Conservation (phyloP, 2,888 invertebrate genomes). For the Iselma pallidipennis region DNA sequence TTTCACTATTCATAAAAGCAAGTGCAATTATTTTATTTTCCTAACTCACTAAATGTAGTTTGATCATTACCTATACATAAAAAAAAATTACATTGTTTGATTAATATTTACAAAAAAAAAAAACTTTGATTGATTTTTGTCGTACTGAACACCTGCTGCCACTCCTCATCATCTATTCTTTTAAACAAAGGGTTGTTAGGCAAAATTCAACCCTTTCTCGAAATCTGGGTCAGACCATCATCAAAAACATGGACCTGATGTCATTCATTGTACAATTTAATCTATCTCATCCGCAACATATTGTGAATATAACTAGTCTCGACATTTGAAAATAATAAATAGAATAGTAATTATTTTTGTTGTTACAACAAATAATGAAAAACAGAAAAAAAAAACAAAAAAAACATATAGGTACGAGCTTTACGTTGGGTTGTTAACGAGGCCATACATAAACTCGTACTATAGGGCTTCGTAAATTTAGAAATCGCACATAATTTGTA, state of each 20-base stretch:
- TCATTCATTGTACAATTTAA: conserved; percentile 12
- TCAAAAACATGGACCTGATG: conserved; percentile 19
- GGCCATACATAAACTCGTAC: conserved; percentile 7
- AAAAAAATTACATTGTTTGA: too few relatives aligned
- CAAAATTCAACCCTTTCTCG: conserved; percentile 9
- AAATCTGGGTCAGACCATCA: conserved; percentile 25
- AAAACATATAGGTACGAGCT: background rate
- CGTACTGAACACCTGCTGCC: conserved; percentile 10
- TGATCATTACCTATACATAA: too few relatives aligned
- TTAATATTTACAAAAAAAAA: too few relatives aligned
- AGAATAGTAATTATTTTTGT: background rate
- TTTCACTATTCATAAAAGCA: conserved; percentile 14
- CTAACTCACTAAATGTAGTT: background rate
- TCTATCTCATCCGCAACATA: conserved; percentile 21
- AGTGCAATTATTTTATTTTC: background rate
- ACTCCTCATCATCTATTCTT: conserved; percentile 5
- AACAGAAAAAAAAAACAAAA: background rate
- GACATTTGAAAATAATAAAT: background rate
- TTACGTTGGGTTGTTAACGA: conserved; percentile 4
- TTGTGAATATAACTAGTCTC: conserved; percentile 5
- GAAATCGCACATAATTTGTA: background rate
- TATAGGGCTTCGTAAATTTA: conserved; percentile 4
- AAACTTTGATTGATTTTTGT: background rate
- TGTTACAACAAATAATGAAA: background rate
- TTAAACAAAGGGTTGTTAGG: conserved; percentile 15